Conservation (phyloP, 1,140 invertebrate species). For the Nasonia vitripennis region DNA sequence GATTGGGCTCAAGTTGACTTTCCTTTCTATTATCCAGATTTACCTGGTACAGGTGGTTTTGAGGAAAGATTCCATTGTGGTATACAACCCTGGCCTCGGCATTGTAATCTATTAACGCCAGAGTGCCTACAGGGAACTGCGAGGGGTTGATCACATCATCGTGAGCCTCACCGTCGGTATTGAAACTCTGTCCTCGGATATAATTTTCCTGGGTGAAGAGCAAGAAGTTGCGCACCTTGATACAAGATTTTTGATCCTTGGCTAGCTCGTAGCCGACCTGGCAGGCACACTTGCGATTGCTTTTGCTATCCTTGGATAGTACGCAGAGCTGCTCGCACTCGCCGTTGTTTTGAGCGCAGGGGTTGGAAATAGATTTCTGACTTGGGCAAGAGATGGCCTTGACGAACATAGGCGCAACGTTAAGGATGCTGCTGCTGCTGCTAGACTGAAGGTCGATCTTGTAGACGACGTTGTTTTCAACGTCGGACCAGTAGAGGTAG, state of each 20-base stretch:
- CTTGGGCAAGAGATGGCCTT: background rate
- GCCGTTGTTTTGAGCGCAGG: conserved; percentile 3
- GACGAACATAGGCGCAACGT: background rate
- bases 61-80: background rate
- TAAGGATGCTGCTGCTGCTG: background rate
- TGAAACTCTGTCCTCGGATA: background rate
- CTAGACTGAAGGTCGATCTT: background rate
- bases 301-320: background rate
- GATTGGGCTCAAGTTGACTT: background rate
- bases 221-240: background rate
- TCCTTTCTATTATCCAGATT: background rate
- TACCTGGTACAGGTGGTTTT: conserved; percentile 4
- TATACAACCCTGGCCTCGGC: background rate
- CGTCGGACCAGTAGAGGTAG: conserved; percentile 23
- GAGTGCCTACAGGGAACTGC: background rate
- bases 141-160: conserved; percentile 24
- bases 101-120: background rate
- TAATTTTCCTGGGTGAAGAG: background rate
- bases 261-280: conserved; percentile 25
- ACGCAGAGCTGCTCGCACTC: conserved; percentile 20
- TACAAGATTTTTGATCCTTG: background rate
- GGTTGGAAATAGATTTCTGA: background rate
- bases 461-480: background rate
- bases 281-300: conserved; percentile 23
- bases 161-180: background rate